A percentile compares a stretch with the other conserved stretches of the same genome.
phyloP scores from a whole-genome alignment of 2,888 invertebrate genomes.

The Chironomus riparius region DNA sequence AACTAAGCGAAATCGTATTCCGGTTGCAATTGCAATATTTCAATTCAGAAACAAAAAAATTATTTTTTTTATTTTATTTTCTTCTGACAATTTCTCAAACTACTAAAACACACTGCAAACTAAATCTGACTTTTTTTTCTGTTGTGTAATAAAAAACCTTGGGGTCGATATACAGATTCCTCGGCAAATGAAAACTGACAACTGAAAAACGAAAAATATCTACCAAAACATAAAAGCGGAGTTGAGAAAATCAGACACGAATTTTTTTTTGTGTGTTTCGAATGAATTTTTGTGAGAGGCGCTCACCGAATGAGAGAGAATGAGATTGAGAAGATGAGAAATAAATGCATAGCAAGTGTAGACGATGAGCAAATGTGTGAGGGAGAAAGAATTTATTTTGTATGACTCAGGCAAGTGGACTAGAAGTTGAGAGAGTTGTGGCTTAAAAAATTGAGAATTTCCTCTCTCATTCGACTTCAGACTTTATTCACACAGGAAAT shows the following conservation, averaged over 20 bases:
- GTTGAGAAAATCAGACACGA: constrained; percentile 7
- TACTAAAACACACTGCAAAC: constrained; percentile 27
- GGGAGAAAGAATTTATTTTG: background rate
- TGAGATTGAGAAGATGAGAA: background rate
- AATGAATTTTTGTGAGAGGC: background rate
- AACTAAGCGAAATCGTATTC: constrained; percentile 18
- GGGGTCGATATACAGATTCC: constrained; percentile 26
- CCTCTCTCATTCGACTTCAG: background rate
- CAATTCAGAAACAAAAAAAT: constrained; percentile 14
- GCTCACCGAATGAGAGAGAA: background rate
- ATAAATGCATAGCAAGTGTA: background rate
- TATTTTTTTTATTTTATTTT: background rate
- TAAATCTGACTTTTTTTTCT: constrained; percentile 23
- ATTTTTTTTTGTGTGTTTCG: background rate
- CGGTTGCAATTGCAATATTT: constrained; percentile 21
- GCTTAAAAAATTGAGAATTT: background rate
- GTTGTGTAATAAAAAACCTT: constrained; percentile 27
- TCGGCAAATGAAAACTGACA: constrained; percentile 27
- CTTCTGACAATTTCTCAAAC: constrained; percentile 1
- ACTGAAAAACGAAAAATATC: constrained; percentile 26
- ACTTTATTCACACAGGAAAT: background rate
- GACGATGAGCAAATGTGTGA: background rate
- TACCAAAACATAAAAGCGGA: constrained; percentile 22
- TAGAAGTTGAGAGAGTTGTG: too few species aligned
- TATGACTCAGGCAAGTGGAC: background rate